These are phyloP conservation scores for Scelioninae gen. 2 DNA, from an alignment of 2,888 invertebrate genomes.

Conservation along the genomic window DNA sequence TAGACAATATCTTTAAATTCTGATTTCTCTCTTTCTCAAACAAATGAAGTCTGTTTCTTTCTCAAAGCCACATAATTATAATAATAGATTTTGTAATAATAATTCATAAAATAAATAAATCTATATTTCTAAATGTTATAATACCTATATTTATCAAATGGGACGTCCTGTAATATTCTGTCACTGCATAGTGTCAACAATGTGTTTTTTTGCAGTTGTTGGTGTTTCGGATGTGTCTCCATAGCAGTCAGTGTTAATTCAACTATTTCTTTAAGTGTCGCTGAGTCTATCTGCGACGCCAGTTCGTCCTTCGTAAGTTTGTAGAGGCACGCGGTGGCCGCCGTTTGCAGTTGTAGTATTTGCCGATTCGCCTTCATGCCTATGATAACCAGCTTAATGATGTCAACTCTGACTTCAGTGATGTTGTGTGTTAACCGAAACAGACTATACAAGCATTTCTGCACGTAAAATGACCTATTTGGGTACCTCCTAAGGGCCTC, in stretches of 20 bases:
- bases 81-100: no score
- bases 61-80: no score
- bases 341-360: slow-evolving; percentile 83
- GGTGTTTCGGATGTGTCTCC: slow-evolving; percentile 81
- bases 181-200: slow-evolving; percentile 85
- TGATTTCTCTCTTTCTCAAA: no score
- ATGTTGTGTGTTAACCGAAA: slow-evolving; percentile 77
- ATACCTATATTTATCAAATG: slow-evolving; percentile 79
- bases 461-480: slow-evolving; percentile 79
- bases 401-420: slow-evolving; percentile 78
- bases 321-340: slow-evolving; percentile 85
- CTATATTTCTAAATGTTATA: no score
- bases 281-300: slow-evolving; percentile 80
- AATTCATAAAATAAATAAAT: no score
- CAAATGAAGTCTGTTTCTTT: no score
- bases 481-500: slow-evolving; percentile 79
- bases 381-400: slow-evolving; percentile 79
- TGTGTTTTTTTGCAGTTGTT: slow-evolving; percentile 84
- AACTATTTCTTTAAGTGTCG: slow-evolving; percentile 79
- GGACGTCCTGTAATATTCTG: slow-evolving; percentile 84
- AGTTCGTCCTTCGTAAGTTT: slow-evolving; percentile 82
- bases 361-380: slow-evolving; percentile 77
- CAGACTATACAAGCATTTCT: slow-evolving; percentile 82
- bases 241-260: slow-evolving; percentile 81
- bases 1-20: no score